Evolutionary conservation across 2,888 invertebrate species (phyloP).

Genomic region (Eudasyphora cyanicolor): DNA sequence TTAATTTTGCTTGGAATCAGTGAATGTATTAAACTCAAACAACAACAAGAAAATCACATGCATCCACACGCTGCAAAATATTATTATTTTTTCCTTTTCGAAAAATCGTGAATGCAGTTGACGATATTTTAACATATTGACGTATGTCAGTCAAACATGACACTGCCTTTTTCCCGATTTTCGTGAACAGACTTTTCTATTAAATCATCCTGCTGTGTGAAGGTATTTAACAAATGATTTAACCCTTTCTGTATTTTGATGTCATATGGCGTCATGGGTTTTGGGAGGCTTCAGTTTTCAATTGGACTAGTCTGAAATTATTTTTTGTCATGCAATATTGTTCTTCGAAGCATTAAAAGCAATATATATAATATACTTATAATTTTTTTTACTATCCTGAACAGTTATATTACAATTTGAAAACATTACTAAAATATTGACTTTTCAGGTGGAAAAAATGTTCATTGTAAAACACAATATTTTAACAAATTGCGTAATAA

Average conservation of each 20-base stretch:
- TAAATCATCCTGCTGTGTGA: conserved; percentile 48
- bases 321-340: no score
- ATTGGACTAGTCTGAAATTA: no score
- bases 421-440: no score
- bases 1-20: conserved; percentile 23
- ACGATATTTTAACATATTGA: conserved; percentile 59
- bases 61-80: not conserved
- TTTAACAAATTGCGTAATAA: no score
- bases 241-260: no score
- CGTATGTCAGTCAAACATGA: conserved; percentile 52
- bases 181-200: conserved; percentile 43
- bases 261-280: no score
- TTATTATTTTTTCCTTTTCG: conserved; percentile 3
- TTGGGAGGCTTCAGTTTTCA: no score
- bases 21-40: conserved; percentile 7
- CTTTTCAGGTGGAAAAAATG: no score
- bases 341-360: conserved; percentile 45
- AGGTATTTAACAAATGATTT: conserved; percentile 63
- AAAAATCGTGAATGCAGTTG: conserved; percentile 52
- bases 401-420: no score
- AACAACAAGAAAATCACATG: no score
- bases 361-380: not conserved
- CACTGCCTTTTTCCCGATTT: conserved; percentile 31
- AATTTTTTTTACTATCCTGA: no score
- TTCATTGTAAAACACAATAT: no score